Conservation (phyloP, 2,888 invertebrate species). For the Punctoribates punctum region DNA sequence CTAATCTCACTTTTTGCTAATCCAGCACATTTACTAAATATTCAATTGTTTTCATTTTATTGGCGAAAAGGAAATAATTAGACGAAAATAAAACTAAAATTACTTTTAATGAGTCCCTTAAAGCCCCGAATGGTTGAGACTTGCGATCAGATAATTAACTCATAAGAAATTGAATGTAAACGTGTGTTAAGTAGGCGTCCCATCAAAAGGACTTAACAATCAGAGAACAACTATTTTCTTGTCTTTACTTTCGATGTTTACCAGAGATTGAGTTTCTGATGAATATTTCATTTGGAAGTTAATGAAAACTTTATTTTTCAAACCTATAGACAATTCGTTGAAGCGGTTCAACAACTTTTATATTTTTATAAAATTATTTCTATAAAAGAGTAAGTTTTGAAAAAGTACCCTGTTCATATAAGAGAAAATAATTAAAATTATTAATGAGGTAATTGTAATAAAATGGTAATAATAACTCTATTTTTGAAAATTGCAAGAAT, state of each 20-base stretch:
- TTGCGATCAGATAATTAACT: slow-evolving; percentile 3
- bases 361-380: too few species aligned
- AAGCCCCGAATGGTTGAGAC: not conserved
- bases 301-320: not conserved
- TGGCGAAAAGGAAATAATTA: not conserved
- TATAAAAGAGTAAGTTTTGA: too few species aligned
- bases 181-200: slow-evolving; percentile 1
- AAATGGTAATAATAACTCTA: too few species aligned
- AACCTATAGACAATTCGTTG: not conserved
- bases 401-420: too few species aligned
- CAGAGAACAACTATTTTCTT: slow-evolving; percentile 5
- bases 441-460: too few species aligned
- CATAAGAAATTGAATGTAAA: not conserved
- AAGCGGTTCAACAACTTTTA: too few species aligned
- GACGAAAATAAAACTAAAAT: not conserved
- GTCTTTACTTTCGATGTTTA: not conserved
- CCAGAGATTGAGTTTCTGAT: not conserved
- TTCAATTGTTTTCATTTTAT: too few species aligned
- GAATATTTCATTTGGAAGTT: not conserved
- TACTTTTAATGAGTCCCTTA: not conserved
- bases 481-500: too few species aligned
- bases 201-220: slow-evolving; percentile 8
- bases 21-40: too few species aligned
- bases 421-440: too few species aligned
- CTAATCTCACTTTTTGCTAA: too few species aligned